phyloP scores from a whole-genome alignment of 64 coral and sea anemone species.

The Acropora tenuis region DNA sequence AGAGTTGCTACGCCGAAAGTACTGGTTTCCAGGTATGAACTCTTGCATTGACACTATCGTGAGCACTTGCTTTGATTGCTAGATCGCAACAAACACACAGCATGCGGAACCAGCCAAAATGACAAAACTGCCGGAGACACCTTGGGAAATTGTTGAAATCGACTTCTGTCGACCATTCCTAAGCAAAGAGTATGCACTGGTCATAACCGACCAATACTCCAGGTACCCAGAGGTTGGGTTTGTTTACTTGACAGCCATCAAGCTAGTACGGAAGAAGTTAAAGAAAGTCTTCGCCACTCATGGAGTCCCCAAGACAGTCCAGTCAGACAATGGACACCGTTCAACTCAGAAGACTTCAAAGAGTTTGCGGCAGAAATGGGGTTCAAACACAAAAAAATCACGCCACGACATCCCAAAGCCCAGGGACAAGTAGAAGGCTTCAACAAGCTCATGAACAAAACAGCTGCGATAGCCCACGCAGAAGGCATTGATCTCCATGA shows the following conservation, averaged over 20 bases:
- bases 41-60: conserved; percentile 51
- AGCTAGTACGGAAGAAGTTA: too few relatives aligned
- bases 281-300: too few relatives aligned
- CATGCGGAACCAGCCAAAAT: too few relatives aligned
- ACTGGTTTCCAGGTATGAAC: conserved; percentile 75
- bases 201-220: conserved; percentile 63
- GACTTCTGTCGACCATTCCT: conserved; percentile 76
- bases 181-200: conserved; percentile 64
- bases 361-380: too few relatives aligned
- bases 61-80: conserved; percentile 56
- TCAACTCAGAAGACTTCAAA: too few relatives aligned
- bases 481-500: conserved; percentile 6
- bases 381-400: too few relatives aligned
- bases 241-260: too few relatives aligned
- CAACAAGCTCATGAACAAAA: conserved; percentile 69
- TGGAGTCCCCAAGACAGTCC: too few relatives aligned
- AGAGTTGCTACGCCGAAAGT: neutral
- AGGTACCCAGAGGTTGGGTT: neutral
- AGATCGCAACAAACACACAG: too few relatives aligned
- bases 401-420: neutral
- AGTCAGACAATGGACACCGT: too few relatives aligned
- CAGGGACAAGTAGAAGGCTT: conserved; percentile 74
- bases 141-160: too few relatives aligned
- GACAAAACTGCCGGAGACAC: too few relatives aligned
- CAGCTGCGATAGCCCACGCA: conserved; percentile 33